Percentiles rank a stretch among this genome's conserved stretches.
Evolutionary conservation across 1,140 invertebrate species (phyloP).

Genomic region (Eriocheir sinensis): DNA sequence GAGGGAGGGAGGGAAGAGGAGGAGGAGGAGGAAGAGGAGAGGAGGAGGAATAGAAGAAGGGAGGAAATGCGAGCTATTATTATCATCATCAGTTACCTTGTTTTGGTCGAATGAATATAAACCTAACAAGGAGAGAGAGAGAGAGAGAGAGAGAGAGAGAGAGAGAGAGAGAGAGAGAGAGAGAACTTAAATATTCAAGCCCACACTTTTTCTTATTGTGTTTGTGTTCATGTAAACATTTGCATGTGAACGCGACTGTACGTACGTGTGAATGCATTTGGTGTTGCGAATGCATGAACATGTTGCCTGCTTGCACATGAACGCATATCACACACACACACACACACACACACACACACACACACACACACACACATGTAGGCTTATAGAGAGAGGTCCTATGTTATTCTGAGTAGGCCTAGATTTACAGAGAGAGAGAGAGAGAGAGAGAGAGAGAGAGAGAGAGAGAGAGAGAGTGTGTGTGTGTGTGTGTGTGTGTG

Average conservation of each 20-base stretch:
- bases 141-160: conserved; percentile 22
- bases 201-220: background rate
- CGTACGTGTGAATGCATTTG: background rate
- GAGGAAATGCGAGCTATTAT: too few species aligned
- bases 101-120: background rate
- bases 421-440: background rate
- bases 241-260: background rate
- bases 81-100: background rate
- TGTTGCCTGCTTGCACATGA: background rate
- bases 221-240: background rate
- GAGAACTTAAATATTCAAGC: background rate
- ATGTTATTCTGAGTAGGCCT: too few species aligned
- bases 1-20: background rate
- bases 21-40: background rate
- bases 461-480: conserved; percentile 22
- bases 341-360: background rate
- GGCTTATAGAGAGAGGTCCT: too few species aligned
- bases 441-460: background rate
- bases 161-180: conserved; percentile 22
- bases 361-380: background rate
- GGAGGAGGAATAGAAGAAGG: background rate
- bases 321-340: background rate
- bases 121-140: background rate
- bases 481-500: too few species aligned
- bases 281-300: background rate